phyloP scores from a whole-genome alignment of 92 coral and sea anemone genomes.

The Parazoanthus atlanticus region DNA sequence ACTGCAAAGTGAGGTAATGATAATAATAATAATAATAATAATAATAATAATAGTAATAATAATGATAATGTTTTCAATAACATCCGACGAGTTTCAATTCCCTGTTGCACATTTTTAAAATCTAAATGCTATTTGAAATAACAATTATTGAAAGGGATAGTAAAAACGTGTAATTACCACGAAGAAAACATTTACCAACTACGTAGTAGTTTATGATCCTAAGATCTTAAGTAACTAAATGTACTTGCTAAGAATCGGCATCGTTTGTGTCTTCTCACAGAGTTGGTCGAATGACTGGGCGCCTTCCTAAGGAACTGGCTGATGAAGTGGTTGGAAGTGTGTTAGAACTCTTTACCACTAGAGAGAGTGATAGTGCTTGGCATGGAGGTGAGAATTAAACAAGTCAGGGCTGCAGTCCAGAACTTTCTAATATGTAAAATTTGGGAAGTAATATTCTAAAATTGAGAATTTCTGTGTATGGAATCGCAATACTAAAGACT shows the following conservation, averaged over 20 bases:
- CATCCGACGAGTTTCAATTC: too few relatives aligned
- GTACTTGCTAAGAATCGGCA: background rate
- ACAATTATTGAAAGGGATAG: background rate
- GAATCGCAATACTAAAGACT: background rate
- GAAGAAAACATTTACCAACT: background rate
- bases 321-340: constrained; percentile 94
- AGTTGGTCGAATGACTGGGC: constrained; percentile 92
- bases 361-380: constrained; percentile 97
- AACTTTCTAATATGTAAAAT: too few relatives aligned
- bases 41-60: too few relatives aligned
- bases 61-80: too few relatives aligned
- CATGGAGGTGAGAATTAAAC: constrained; percentile 82
- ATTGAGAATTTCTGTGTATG: background rate
- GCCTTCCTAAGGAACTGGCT: constrained; percentile 97
- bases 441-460: background rate
- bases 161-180: background rate
- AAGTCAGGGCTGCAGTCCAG: background rate
- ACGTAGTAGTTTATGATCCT: background rate
- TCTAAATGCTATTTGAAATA: too few relatives aligned
- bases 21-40: too few relatives aligned
- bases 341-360: constrained; percentile 80
- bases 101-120: background rate
- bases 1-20: background rate
- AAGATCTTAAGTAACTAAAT: background rate
- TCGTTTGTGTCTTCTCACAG: constrained; percentile 41